These are phyloP conservation scores for Virgularia gustaviana DNA, from an alignment of 92 coral and sea anemone genomes.

Conservation along the genomic window DNA sequence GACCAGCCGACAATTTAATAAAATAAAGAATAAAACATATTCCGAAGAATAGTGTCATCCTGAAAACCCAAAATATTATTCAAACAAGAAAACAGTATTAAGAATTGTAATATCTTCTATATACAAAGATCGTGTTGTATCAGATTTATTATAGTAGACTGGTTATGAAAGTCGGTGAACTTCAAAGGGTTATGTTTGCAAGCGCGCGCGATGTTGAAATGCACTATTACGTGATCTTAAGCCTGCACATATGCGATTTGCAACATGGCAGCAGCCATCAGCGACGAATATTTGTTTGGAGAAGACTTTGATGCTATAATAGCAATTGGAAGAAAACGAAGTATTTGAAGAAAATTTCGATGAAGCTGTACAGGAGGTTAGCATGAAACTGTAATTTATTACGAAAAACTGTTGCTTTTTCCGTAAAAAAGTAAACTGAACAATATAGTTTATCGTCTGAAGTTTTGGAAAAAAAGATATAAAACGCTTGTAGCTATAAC, in stretches of 20 bases:
- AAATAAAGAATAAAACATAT: no score
- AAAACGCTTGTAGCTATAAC: no score
- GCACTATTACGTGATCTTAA: conserved; percentile 56
- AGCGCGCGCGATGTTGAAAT: conserved; percentile 38
- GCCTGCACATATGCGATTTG: conserved; percentile 53
- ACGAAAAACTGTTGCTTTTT: conserved; percentile 13
- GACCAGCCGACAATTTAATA: no score
- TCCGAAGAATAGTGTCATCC: no score
- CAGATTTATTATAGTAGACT: conserved; percentile 36
- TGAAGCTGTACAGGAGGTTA: conserved; percentile 55
- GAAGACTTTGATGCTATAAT: conserved; percentile 59
- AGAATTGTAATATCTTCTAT: no score
- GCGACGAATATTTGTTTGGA: conserved; percentile 30
- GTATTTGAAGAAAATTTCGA: conserved; percentile 8
- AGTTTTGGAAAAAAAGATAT: no score
- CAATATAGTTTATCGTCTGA: background rate
- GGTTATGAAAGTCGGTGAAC: conserved; percentile 55
- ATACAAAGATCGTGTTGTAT: no score
- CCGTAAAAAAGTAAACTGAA: background rate
- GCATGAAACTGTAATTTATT: conserved; percentile 12
- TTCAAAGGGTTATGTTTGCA: conserved; percentile 35
- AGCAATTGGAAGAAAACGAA: conserved; percentile 11
- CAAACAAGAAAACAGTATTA: no score
- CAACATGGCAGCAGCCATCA: conserved; percentile 44
- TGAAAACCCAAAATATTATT: no score